Evolutionary conservation across 2,113 vertebrate species (phyloP), one percentile per base, ranked within the genome.

Genomic region (Mormyrus iriodes): DNA sequence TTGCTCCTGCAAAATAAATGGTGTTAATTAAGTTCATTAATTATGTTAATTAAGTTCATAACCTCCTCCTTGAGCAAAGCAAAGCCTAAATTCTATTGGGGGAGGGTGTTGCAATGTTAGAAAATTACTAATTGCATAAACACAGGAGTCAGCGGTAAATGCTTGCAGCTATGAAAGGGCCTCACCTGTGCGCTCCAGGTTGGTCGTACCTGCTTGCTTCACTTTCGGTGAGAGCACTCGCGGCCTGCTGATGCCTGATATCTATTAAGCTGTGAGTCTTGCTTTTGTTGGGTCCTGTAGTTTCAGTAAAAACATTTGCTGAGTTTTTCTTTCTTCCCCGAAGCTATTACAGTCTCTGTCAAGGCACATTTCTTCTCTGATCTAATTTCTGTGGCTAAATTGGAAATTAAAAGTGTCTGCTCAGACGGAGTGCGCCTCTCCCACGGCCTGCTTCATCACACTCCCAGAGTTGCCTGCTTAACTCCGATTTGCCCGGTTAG

Each of bases 301-400:
- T 79, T 79, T 79, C 73, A 79, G 73, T 79, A 79, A 79, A 19
- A 39, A 79, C 73, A 79, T 79, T 69, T 17, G 73, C 73, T 19
- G 31, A 79, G 73, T 15, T 42, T 79, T 42, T 79, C 73, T 53
- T 53, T 79, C 73, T 79, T 79, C 35, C 4, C 73, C 31, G 7
- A 79, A 79, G 17, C 44, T 44, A 84, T 84, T 84, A 84, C 82
- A 48, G 82, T 6, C 82, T 84, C 44, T 84, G 82, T n/a, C 82
- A 48, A 46, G 82, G 82, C 46, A 46, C 21, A 84, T 84, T 84
- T 48, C 42, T 46, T n/a, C 82, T 84, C 82, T 84, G 82, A 84
- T 84, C 82, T 84, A 84, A 84, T 84, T 84, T 46, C 82, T 46
- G 82, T 84, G 82, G 19, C 9, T n/a, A 84, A 84, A 84, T 46